These are phyloP conservation scores for Trachelus stipa DNA, from an alignment of 2,888 invertebrate genomes.

Conservation along the genomic window DNA sequence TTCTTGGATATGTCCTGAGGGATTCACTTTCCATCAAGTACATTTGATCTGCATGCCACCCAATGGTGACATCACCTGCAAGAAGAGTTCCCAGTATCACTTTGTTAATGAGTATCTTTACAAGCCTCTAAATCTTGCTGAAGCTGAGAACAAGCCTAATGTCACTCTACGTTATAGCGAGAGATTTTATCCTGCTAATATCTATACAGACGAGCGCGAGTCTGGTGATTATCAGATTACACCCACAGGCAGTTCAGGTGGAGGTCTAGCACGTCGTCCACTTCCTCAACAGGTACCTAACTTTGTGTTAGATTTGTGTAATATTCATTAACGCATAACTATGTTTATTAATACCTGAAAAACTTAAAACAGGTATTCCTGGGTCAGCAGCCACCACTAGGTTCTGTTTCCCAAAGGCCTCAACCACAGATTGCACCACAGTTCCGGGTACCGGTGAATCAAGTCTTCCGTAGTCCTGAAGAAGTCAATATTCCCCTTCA, in stretches of 20 bases:
- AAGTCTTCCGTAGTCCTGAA: slow-evolving; percentile 87
- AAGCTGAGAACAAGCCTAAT: slow-evolving; percentile 84
- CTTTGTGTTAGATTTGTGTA: not conserved
- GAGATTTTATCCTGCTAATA: slow-evolving; percentile 84
- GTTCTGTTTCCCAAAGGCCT: slow-evolving; percentile 57
- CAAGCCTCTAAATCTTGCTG: slow-evolving; percentile 86
- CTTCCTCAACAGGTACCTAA: slow-evolving; percentile 32
- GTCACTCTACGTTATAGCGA: slow-evolving; percentile 83
- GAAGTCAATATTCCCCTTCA: slow-evolving; percentile 88
- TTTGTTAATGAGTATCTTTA: slow-evolving; percentile 94
- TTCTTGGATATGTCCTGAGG: slow-evolving; percentile 94
- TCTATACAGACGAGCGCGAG: slow-evolving; percentile 70
- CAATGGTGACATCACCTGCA: slow-evolving; percentile 88
- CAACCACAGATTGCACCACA: slow-evolving; percentile 61
- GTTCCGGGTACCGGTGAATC: slow-evolving; percentile 70
- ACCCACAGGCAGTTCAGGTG: slow-evolving; percentile 41
- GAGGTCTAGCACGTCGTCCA: slow-evolving; percentile 41
- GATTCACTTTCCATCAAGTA: slow-evolving; percentile 90
- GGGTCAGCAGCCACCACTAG: slow-evolving; percentile 61
- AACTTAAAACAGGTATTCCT: slow-evolving; percentile 41
- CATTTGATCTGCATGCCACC: slow-evolving; percentile 95
- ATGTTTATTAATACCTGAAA: not conserved
- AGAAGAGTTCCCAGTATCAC: slow-evolving; percentile 89
- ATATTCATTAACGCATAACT: not conserved
- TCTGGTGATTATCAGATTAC: slow-evolving; percentile 55